phyloP scores from a whole-genome alignment of 2,797 vertebrate species.

The Sorex maritimensis region DNA sequence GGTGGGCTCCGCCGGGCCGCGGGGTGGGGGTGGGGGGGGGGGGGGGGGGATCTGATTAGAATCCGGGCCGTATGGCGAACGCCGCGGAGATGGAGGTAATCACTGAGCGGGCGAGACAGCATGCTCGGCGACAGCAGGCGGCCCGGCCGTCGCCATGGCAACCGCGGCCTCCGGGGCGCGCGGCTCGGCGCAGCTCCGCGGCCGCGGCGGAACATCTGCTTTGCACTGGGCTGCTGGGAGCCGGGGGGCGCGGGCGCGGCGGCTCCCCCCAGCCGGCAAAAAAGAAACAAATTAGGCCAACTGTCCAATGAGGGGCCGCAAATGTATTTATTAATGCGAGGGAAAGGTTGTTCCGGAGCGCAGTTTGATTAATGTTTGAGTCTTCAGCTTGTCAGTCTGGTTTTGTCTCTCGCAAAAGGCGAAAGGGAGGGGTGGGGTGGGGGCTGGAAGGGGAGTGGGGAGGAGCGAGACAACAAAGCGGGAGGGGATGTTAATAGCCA shows the following conservation, averaged over 20 bases:
- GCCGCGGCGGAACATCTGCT: conserved; percentile 92
- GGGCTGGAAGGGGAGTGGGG: conserved; percentile 74
- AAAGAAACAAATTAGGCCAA: conserved; percentile 90
- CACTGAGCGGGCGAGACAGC: conserved; percentile 90
- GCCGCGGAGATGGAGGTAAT: conserved; percentile 90
- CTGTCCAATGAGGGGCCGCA: conserved; percentile 91
- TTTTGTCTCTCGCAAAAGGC: conserved; percentile 90
- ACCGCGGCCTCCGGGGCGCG: conserved; percentile 91
- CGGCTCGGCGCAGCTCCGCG: conserved; percentile 86
- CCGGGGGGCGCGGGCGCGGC: conserved; percentile 85
- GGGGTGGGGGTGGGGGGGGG: too few relatives aligned
- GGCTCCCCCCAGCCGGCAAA: conserved; percentile 68
- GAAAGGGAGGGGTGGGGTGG: conserved; percentile 87
- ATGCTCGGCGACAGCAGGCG: conserved; percentile 88
- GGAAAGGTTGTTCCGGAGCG: conserved; percentile 93
- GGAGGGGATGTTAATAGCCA: conserved; percentile 90
- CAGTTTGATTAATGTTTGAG: conserved; percentile 96
- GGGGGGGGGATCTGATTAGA: conserved; percentile 87
- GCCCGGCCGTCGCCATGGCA: conserved; percentile 91
- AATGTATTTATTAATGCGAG: conserved; percentile 93
- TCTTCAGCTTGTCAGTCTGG: conserved; percentile 93
- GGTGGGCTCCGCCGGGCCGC: conserved; percentile 41
- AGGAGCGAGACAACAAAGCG: conserved; percentile 85
- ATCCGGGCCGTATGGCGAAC: conserved; percentile 89
- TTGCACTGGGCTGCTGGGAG: conserved; percentile 90